phyloP scores from a whole-genome alignment of 35 echinoderm and acorn worm species.

The Lytechinus pictus region DNA sequence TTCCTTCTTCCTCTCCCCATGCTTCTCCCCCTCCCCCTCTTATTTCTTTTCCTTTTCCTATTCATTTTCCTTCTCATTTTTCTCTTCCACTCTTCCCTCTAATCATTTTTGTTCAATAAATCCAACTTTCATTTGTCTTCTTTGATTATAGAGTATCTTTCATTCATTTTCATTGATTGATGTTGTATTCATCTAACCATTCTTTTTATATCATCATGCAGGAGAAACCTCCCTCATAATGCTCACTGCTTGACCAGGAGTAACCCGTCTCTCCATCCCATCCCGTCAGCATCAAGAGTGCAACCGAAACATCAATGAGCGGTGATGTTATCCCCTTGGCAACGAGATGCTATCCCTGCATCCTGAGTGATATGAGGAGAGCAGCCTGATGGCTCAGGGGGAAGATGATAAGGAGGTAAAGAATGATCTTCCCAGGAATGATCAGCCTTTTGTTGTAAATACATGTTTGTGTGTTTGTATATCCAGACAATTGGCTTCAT shows the following conservation, averaged over 20 bases:
- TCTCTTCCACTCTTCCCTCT: neutral
- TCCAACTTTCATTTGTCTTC: neutral
- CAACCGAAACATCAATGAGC: neutral
- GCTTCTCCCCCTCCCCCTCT: neutral
- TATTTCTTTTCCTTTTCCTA: neutral
- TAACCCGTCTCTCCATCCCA: neutral
- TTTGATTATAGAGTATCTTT: too few relatives aligned
- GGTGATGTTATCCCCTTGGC: slow-evolving; percentile 13
- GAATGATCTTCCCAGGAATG: neutral
- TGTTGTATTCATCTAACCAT: too few relatives aligned
- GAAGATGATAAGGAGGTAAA: neutral
- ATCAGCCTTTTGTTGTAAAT: too few relatives aligned
- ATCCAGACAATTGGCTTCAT: too few relatives aligned
- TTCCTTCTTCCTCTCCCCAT: neutral
- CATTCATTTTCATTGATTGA: too few relatives aligned
- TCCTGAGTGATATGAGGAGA: neutral
- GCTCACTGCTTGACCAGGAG: neutral
- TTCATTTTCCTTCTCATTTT: neutral
- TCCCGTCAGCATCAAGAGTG: neutral
- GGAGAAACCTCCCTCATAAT: neutral
- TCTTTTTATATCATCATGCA: neutral
- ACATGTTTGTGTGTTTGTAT: too few relatives aligned
- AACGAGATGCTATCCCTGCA: slow-evolving; percentile 25
- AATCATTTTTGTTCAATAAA: neutral
- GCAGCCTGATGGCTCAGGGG: neutral